These are phyloP conservation scores for Neosalanx taihuensis DNA, from an alignment of 2,797 vertebrate genomes.

Conservation along the genomic window DNA sequence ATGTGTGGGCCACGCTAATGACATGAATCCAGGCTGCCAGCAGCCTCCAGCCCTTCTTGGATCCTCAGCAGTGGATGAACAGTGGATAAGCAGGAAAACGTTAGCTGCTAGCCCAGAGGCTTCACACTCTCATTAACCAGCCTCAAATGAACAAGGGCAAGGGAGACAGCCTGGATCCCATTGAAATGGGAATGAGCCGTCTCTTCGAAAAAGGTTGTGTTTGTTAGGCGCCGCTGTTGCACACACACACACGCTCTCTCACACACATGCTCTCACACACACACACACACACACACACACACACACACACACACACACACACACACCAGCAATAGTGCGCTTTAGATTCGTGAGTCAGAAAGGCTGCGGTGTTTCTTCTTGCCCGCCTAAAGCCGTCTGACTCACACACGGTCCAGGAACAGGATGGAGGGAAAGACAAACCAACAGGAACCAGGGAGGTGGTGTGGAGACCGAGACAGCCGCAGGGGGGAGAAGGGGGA, in stretches of 20 bases:
- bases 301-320: slow-evolving; percentile 6
- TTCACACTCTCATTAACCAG: not conserved
- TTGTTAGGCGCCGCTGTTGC: slow-evolving; percentile 21
- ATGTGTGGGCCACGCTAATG: not conserved
- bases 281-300: slow-evolving; percentile 4
- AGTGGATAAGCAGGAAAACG: not conserved
- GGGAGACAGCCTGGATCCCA: not conserved
- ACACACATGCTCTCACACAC: not conserved
- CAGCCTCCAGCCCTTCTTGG: too few relatives aligned
- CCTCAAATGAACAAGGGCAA: not conserved
- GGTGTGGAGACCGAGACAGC: not conserved
- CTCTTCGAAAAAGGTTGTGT: not conserved
- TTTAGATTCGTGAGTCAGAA: slow-evolving; percentile 44
- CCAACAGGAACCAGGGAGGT: slow-evolving; percentile 25
- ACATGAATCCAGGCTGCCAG: not conserved
- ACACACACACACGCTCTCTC: slow-evolving; percentile 26
- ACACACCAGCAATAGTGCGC: slow-evolving; percentile 7
- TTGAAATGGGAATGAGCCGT: not conserved
- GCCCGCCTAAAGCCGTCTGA: slow-evolving; percentile 39
- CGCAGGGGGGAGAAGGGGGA: not conserved
- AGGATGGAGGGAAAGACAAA: slow-evolving; percentile 36
- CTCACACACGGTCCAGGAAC: slow-evolving; percentile 41
- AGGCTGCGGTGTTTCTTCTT: slow-evolving; percentile 29
- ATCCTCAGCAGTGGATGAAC: not conserved
- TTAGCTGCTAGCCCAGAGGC: not conserved